Conservation (phyloP, 2,888 invertebrate genomes). For the Thysanoteuthis rhombus region DNA sequence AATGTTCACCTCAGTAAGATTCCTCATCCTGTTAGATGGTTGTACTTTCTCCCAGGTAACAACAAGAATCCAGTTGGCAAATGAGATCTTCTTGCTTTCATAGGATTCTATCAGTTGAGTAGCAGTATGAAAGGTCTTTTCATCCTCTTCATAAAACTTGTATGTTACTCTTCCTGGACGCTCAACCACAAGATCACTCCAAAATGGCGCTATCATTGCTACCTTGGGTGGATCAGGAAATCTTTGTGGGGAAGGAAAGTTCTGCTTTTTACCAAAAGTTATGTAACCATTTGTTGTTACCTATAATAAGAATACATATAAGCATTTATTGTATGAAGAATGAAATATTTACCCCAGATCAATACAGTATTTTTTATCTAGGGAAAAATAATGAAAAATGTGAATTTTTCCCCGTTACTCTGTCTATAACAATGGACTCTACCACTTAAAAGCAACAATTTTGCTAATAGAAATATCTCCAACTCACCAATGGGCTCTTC, state of each 20-base stretch:
- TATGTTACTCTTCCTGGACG: conserved; percentile 25
- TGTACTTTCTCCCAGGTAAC: conserved; percentile 27
- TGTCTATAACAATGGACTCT: no score
- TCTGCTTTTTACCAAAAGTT: conserved; percentile 21
- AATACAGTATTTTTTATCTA: not conserved
- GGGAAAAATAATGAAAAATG: not conserved
- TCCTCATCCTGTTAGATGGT: not conserved
- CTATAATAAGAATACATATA: conserved; percentile 14
- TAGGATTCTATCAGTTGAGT: conserved; percentile 1
- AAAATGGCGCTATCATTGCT: conserved; percentile 26
- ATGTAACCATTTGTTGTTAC: conserved; percentile 28
- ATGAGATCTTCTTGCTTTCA: not conserved
- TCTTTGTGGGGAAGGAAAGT: conserved; percentile 24
- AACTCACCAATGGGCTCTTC: no score
- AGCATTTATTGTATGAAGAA: not conserved
- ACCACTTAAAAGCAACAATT: no score
- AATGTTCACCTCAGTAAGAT: not conserved
- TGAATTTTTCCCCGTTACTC: no score
- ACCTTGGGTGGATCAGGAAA: conserved; percentile 24
- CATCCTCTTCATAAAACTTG: not conserved
- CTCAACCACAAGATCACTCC: conserved; percentile 27
- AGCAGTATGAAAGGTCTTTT: not conserved
- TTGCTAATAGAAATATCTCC: no score
- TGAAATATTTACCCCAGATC: not conserved
- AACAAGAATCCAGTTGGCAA: conserved; percentile 13